Percentiles rank a stretch among this genome's conserved stretches.
These are phyloP conservation scores for Drosophila ustulata DNA, from an alignment of 2,888 invertebrate genomes.

Conservation along the genomic window DNA sequence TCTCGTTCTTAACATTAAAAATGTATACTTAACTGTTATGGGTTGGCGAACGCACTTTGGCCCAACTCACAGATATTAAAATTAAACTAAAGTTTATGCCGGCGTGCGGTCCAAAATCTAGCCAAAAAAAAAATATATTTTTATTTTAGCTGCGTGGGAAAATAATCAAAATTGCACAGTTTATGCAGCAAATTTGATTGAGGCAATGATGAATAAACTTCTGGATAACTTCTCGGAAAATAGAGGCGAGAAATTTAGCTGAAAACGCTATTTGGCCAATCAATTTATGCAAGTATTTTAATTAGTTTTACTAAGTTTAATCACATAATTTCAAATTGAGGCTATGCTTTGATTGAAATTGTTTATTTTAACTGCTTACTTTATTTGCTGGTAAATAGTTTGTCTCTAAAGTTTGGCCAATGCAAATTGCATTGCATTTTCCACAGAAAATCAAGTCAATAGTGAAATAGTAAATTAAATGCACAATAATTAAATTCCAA, in stretches of 20 bases:
- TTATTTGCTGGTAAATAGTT: not conserved
- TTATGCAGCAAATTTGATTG: slow-evolving; percentile 1
- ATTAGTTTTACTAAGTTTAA: not conserved
- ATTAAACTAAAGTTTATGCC: slow-evolving; percentile 9
- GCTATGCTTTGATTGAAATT: not conserved
- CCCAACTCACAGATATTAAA: slow-evolving; percentile 11
- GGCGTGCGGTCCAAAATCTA: not conserved
- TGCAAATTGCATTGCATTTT: not conserved
- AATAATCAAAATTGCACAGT: slow-evolving; percentile 12
- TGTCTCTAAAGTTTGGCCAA: not conserved
- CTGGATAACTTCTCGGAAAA: slow-evolving; percentile 1
- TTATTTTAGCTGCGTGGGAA: not conserved
- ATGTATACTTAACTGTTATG: slow-evolving; percentile 24
- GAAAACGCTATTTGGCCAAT: not conserved
- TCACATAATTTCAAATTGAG: not conserved
- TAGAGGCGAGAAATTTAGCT: not conserved
- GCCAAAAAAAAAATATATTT: slow-evolving; percentile 1
- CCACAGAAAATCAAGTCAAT: not conserved
- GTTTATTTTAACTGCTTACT: not conserved
- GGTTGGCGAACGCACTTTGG: slow-evolving; percentile 1
- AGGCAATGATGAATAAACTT: not conserved
- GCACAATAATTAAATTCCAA: not conserved
- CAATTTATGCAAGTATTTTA: not conserved
- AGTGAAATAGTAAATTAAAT: not conserved
- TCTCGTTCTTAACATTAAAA: not conserved